Percentiles rank a stretch among this genome's conserved stretches.
These are phyloP conservation scores for Glaucopsyche alexis DNA, from an alignment of 2,888 invertebrate species.

Conservation along the genomic window DNA sequence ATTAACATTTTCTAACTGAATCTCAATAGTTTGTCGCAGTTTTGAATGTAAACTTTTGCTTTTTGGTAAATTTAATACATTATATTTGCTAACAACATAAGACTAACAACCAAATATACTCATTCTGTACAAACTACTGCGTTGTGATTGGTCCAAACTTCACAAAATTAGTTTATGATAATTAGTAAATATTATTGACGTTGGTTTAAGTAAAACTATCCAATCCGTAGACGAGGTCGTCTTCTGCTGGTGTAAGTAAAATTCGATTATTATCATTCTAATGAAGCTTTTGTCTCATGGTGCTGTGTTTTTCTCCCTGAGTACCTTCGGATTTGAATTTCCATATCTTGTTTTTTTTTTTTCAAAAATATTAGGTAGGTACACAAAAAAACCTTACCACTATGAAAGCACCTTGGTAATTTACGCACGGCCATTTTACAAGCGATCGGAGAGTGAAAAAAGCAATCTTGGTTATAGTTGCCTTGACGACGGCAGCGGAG, in stretches of 20 bases:
- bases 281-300: no score
- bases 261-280: no score
- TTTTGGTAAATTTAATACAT: not conserved
- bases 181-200: no score
- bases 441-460: conserved; percentile 67
- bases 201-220: no score
- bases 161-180: no score
- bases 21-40: conserved; percentile 48
- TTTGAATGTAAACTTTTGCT: not conserved
- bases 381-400: not conserved
- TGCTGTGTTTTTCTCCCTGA: no score
- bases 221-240: no score
- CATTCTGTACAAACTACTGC: not conserved
- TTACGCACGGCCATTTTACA: conserved; percentile 66
- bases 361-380: no score
- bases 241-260: no score
- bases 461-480: conserved; percentile 72
- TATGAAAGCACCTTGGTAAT: conserved; percentile 43
- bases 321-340: no score
- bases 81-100: not conserved
- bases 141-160: no score
- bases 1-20: conserved; percentile 30
- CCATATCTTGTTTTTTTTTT: no score
- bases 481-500: conserved; percentile 51
- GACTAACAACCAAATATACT: not conserved